Percentiles rank a stretch among this genome's conserved stretches.
Conservation (phyloP, 2,113 vertebrate genomes). For the Tenebrosternarchus preto region DNA sequence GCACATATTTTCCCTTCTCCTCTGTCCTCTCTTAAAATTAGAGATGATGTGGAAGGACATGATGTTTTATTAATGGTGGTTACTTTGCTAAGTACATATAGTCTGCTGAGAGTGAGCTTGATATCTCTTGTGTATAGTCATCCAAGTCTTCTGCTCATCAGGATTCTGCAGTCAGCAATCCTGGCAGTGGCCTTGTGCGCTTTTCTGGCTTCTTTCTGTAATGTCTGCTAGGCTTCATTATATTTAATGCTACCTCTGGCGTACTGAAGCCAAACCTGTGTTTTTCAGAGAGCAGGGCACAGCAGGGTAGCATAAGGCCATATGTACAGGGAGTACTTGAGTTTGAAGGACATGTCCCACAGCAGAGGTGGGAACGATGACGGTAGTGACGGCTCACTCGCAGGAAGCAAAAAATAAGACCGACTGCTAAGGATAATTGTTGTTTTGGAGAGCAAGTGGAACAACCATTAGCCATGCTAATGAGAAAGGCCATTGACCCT, state of each 20-base stretch:
- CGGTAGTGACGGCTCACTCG: background rate
- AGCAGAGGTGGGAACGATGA: background rate
- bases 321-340: conserved; percentile 9
- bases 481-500: conserved; percentile 40
- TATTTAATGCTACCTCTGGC: conserved; percentile 23
- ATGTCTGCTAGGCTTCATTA: conserved; percentile 22
- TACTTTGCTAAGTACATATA: conserved; percentile 8
- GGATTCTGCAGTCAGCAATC: conserved; percentile 27
- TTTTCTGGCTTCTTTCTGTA: conserved; percentile 18
- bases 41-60: background rate
- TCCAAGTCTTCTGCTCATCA: conserved; percentile 46
- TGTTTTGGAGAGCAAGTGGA: conserved; percentile 35
- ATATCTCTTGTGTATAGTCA: conserved; percentile 44
- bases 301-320: conserved; percentile 14
- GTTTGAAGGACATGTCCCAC: conserved; percentile 28
- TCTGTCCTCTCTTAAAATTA: background rate
- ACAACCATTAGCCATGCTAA: conserved; percentile 45
- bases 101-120: conserved; percentile 1
- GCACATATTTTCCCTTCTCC: background rate
- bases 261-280: conserved; percentile 8
- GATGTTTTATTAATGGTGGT: background rate
- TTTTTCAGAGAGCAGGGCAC: conserved; percentile 30
- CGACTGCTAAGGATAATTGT: conserved; percentile 29
- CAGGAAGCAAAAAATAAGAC: conserved; percentile 7
- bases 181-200: conserved; percentile 31